These are phyloP conservation scores for Galeopsomyia nigrocyanea DNA, from an alignment of 2,888 invertebrate genomes.

Conservation along the genomic window DNA sequence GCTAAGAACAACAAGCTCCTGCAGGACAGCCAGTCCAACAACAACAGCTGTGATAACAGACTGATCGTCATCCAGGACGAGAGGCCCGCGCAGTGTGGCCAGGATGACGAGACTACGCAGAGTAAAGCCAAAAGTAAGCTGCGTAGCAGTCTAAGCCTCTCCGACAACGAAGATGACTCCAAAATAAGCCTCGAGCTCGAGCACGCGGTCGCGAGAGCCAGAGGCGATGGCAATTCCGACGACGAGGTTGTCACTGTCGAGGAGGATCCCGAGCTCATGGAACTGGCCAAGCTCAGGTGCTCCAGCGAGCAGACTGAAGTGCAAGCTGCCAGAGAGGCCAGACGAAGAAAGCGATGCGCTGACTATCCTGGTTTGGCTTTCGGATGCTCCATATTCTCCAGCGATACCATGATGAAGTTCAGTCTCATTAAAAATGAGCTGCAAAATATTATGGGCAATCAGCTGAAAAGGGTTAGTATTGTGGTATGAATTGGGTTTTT, in stretches of 20 bases:
- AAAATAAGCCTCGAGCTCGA: conserved; percentile 57
- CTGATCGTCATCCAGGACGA: conserved; percentile 51
- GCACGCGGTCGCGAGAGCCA: conserved; percentile 69
- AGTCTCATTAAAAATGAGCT: conserved; percentile 96
- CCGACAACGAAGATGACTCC: conserved; percentile 25
- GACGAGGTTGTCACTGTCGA: conserved; percentile 69
- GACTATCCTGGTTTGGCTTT: conserved; percentile 95
- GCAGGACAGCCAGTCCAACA: conserved; percentile 16
- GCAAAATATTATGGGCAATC: conserved; percentile 97
- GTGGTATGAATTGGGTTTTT: conserved; percentile 34
- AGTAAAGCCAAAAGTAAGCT: background rate
- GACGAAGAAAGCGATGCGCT: conserved; percentile 83
- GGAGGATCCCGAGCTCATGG: conserved; percentile 84
- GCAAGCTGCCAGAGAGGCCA: conserved; percentile 85
- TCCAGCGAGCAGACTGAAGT: conserved; percentile 91
- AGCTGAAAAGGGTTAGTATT: conserved; percentile 93
- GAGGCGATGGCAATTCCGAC: conserved; percentile 65
- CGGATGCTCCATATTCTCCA: conserved; percentile 92
- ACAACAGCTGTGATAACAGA: conserved; percentile 28
- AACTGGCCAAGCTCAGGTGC: conserved; percentile 87
- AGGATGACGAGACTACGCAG: conserved; percentile 51
- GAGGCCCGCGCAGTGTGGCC: conserved; percentile 68
- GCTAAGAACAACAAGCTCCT: conserved; percentile 1
- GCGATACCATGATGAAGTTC: conserved; percentile 98
- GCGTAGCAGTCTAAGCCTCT: conserved; percentile 17